These are phyloP conservation scores for Drosophila pruinosa DNA, from an alignment of 1,140 invertebrate genomes.

Conservation along the genomic window DNA sequence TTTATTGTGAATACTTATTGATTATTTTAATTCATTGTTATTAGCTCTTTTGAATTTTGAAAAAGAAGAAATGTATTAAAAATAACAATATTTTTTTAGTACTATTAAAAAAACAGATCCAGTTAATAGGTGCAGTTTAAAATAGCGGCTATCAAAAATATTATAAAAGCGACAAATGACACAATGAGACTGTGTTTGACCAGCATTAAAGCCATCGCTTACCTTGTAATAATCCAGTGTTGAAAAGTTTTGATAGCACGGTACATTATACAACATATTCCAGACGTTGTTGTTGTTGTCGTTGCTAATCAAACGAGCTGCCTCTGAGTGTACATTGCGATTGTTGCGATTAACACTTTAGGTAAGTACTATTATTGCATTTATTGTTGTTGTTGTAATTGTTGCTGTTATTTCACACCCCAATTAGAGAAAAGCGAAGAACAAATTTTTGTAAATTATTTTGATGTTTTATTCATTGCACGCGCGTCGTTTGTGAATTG, in stretches of 20 bases:
- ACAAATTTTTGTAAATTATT: conserved; percentile 9
- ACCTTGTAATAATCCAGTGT: conserved; percentile 83
- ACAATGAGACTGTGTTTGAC: too few relatives aligned
- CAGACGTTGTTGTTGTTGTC: conserved; percentile 54
- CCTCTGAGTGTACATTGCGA: conserved; percentile 9
- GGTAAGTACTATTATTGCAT: neutral
- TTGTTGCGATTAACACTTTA: conserved; percentile 5
- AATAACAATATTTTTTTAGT: too few relatives aligned
- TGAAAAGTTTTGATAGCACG: conserved; percentile 82
- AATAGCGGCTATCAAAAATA: too few relatives aligned
- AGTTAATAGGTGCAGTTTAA: too few relatives aligned
- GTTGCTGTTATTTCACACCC: conserved; percentile 5
- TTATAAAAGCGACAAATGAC: too few relatives aligned
- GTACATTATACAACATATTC: conserved; percentile 83
- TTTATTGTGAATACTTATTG: too few relatives aligned
- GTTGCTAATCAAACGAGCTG: conserved; percentile 21
- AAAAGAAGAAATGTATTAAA: too few relatives aligned
- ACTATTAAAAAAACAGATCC: too few relatives aligned
- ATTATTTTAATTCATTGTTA: too few relatives aligned
- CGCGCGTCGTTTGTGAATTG: conserved; percentile 36
- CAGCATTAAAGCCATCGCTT: conserved; percentile 4
- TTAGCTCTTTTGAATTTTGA: too few relatives aligned
- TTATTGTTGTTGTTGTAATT: neutral
- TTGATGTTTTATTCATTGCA: conserved; percentile 47
- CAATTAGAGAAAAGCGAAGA: neutral